A percentile compares a stretch with the other conserved stretches of the same genome.
Conservation (phyloP, 2,888 invertebrate species). For the Platycheirus rosarum region DNA sequence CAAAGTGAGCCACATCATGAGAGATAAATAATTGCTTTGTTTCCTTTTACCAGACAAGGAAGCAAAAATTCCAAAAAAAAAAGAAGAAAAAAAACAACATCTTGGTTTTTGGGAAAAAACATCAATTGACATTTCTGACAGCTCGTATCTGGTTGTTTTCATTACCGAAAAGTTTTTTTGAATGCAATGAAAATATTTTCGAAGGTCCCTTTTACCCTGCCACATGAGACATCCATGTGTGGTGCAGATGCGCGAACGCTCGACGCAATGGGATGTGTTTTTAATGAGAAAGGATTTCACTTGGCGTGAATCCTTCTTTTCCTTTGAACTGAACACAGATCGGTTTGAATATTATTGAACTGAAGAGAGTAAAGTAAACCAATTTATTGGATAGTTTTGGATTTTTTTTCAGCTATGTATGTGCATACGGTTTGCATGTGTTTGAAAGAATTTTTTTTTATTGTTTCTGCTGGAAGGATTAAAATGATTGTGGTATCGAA, state of each 20-base stretch:
- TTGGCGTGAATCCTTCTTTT: constrained; percentile 70
- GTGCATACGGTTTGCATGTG: constrained; percentile 49
- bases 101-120: constrained; percentile 55
- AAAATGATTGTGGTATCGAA: not conserved
- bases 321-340: constrained; percentile 23
- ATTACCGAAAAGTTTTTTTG: constrained; percentile 13
- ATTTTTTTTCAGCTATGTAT: constrained; percentile 6
- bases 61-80: constrained; percentile 36
- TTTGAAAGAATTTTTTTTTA: constrained; percentile 8
- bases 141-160: constrained; percentile 68
- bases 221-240: constrained; percentile 54
- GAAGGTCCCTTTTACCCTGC: constrained; percentile 43
- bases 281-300: constrained; percentile 74
- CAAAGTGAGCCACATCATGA: constrained; percentile 27
- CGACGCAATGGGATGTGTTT: constrained; percentile 56
- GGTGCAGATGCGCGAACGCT: constrained; percentile 55
- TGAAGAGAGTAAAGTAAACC: constrained; percentile 23
- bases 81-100: no score
- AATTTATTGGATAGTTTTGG: constrained; percentile 16
- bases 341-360: constrained; percentile 7
- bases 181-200: constrained; percentile 54
- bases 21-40: constrained; percentile 42
- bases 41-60: constrained; percentile 5
- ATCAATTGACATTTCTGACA: constrained; percentile 73
- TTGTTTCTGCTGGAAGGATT: not conserved